These are phyloP conservation scores for Dasypus novemcinctus DNA, from an alignment of 2,113 vertebrate species.

Conservation along the genomic window DNA sequence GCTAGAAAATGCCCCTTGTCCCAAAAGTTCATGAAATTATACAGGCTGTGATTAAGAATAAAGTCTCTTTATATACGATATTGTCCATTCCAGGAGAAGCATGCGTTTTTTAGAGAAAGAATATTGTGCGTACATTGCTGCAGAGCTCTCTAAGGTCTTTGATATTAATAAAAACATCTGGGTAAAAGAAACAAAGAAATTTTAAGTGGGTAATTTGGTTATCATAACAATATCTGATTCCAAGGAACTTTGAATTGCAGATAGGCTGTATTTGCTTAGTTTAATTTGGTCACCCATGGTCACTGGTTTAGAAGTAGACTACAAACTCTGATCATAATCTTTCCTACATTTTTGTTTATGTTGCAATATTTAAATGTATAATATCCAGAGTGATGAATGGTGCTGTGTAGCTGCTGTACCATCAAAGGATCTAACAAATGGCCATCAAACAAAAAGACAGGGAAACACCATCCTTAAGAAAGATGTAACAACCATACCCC, in stretches of 20 bases:
- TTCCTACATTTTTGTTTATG: background rate
- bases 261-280: background rate
- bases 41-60: background rate
- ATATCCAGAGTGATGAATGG: background rate
- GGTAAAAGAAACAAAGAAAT: background rate
- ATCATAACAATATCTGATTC: background rate
- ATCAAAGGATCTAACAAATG: background rate
- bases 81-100: background rate
- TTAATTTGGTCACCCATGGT: background rate
- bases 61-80: background rate
- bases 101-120: background rate
- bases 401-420: background rate
- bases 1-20: fast-evolving
- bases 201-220: background rate
- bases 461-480: background rate
- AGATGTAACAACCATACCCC: background rate
- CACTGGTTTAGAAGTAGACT: background rate
- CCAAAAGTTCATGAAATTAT: background rate
- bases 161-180: background rate
- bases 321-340: background rate
- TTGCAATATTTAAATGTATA: background rate
- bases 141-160: background rate
- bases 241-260: background rate
- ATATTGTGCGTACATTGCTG: background rate
- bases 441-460: background rate